These are phyloP conservation scores for Calidris pygmaea DNA, from an alignment of 2,113 vertebrate species.

Conservation along the genomic window DNA sequence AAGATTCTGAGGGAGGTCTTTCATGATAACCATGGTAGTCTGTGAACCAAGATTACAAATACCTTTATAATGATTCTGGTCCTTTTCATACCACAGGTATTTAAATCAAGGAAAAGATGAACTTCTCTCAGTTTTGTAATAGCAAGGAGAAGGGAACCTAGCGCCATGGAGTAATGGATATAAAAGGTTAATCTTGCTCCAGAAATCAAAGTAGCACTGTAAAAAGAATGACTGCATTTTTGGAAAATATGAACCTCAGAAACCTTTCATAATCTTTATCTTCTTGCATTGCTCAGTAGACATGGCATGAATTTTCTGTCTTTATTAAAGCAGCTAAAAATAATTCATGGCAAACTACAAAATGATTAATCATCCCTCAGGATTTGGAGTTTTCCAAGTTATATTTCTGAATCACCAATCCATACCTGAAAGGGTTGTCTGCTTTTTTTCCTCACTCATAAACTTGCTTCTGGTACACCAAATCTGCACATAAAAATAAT, in stretches of 20 bases:
- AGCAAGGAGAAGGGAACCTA: not conserved
- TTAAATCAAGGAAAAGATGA: not conserved
- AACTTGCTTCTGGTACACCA: not conserved
- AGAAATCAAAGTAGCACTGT: not conserved
- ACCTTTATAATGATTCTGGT: not conserved
- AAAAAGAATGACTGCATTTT: not conserved
- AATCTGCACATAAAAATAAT: not conserved
- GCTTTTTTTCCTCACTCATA: not conserved
- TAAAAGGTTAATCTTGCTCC: not conserved
- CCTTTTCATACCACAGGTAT: not conserved
- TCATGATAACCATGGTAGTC: not conserved
- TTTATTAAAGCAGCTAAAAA: slow-evolving; percentile 2
- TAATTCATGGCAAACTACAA: not conserved
- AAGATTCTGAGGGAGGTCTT: not conserved
- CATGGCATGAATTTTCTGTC: not conserved
- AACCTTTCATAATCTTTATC: not conserved
- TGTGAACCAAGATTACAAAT: not conserved
- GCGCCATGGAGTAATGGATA: not conserved
- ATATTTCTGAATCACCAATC: not conserved
- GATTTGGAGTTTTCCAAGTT: not conserved
- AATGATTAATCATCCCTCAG: not conserved
- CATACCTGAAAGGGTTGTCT: not conserved
- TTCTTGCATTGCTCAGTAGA: not conserved
- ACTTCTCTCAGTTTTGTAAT: not conserved
- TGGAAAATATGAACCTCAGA: not conserved